Evolutionary conservation across 2,797 vertebrate species (phyloP).

Genomic region (Jordanella pulchra): DNA sequence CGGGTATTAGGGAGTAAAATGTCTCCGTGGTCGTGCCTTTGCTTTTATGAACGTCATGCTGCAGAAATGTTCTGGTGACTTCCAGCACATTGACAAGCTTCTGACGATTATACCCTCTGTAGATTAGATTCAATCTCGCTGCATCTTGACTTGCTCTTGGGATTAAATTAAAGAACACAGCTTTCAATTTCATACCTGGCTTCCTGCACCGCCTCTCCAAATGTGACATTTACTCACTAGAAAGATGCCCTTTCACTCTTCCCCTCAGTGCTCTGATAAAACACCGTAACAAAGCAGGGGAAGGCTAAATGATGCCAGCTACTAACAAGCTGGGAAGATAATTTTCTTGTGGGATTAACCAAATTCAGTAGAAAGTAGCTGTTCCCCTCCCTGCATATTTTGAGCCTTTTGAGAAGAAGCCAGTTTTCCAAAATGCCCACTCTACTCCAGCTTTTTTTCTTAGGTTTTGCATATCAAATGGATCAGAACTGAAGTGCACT

Average conservation of each 20-base stretch:
- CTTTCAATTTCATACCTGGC: constrained; percentile 82
- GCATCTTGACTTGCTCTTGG: constrained; percentile 73
- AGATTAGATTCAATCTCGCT: constrained; percentile 57
- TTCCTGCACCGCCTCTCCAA: constrained; percentile 60
- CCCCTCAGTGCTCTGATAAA: constrained; percentile 34
- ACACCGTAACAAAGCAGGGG: constrained; percentile 23
- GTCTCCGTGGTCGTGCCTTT: constrained; percentile 6
- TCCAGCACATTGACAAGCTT: constrained; percentile 52
- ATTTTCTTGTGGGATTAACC: constrained; percentile 55
- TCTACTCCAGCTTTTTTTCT: constrained; percentile 21
- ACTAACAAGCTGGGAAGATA: constrained; percentile 30
- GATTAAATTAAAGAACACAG: constrained; percentile 81
- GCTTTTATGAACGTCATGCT: constrained; percentile 15
- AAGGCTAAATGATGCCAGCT: constrained; percentile 28
- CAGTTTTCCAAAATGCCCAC: constrained; percentile 43
- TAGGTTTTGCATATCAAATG: constrained; percentile 29
- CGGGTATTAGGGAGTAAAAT: constrained; percentile 26
- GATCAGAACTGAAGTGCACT: constrained; percentile 34
- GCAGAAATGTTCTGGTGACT: constrained; percentile 38
- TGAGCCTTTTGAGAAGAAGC: constrained; percentile 24
- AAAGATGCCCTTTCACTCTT: constrained; percentile 50
- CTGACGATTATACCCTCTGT: constrained; percentile 45
- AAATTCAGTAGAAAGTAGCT: constrained; percentile 32
- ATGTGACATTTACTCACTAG: constrained; percentile 62
- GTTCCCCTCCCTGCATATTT: constrained; percentile 17